Evolutionary conservation across 2,797 vertebrate genomes (phyloP).

Genomic region (Scleropages formosus): DNA sequence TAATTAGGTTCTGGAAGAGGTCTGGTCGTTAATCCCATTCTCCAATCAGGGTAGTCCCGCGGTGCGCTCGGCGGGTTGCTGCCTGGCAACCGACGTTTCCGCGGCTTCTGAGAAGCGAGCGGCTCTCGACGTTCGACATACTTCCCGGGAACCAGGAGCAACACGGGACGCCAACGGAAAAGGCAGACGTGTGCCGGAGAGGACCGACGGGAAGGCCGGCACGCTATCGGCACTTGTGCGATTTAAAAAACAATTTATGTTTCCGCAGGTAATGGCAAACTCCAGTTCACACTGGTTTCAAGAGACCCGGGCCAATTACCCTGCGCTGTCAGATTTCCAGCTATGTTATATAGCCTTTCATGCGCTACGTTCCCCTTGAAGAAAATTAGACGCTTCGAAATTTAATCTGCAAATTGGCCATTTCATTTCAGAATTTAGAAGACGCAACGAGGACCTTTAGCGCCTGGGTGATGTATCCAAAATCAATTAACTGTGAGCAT

Average conservation of each 20-base stretch:
- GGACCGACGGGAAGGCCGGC: neutral
- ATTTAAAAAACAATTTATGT: neutral
- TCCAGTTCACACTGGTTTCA: neutral
- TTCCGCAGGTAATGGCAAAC: neutral
- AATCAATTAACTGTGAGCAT: neutral
- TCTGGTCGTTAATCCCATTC: conserved; percentile 17
- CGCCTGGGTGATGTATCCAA: neutral
- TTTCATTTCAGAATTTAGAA: conserved; percentile 7
- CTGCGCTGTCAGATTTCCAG: neutral
- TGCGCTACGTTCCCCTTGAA: neutral
- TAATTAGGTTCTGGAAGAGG: conserved; percentile 20
- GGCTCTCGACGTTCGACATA: neutral
- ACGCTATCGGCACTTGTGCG: neutral
- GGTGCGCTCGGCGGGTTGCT: neutral
- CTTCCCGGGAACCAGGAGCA: neutral
- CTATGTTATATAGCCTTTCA: neutral
- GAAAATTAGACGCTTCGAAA: neutral
- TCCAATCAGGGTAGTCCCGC: neutral
- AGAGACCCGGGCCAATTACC: neutral
- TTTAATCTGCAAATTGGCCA: conserved; percentile 9
- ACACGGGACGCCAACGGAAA: neutral
- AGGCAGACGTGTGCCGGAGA: neutral
- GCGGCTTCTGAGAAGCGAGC: conserved; percentile 6
- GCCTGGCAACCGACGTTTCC: neutral
- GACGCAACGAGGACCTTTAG: neutral